These are phyloP conservation scores for Exaiptasia diaphana DNA, from an alignment of 64 coral and sea anemone genomes.

Conservation along the genomic window DNA sequence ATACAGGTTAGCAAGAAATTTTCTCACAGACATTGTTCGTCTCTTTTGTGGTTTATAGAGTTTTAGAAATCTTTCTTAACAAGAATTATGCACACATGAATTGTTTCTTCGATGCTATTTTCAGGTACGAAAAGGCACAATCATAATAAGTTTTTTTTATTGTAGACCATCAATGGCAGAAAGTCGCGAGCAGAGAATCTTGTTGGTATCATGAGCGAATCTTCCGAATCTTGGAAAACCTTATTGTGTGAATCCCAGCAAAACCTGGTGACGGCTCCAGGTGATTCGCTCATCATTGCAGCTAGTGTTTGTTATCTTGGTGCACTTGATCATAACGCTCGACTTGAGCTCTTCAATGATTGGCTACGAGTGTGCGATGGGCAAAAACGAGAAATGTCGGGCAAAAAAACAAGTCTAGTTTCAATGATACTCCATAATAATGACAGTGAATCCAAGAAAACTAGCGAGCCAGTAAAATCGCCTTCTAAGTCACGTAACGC, in stretches of 20 bases:
- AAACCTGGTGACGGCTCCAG: constrained; percentile 70
- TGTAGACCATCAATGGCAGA: not conserved
- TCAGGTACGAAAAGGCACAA: not conserved
- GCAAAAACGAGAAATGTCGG: not conserved
- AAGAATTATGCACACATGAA: too few relatives aligned
- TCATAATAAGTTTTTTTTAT: not conserved
- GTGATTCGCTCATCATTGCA: constrained; percentile 82
- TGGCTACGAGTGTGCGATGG: constrained; percentile 88
- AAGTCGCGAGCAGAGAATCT: not conserved
- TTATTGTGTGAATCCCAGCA: constrained; percentile 36
- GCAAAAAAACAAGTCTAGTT: constrained; percentile 30
- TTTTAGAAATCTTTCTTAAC: too few relatives aligned
- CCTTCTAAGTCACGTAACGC: not conserved
- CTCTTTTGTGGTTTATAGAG: not conserved
- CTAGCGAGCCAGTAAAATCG: too few relatives aligned
- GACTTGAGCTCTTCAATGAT: constrained; percentile 78
- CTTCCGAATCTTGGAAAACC: constrained; percentile 63
- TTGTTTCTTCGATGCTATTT: too few relatives aligned
- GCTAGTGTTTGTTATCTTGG: constrained; percentile 86
- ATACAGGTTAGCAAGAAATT: constrained; percentile 62
- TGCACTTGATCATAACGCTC: constrained; percentile 47
- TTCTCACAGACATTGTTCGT: not conserved
- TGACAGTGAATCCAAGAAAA: too few relatives aligned
- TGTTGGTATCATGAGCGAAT: constrained; percentile 55
- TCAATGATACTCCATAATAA: constrained; percentile 33